Percentiles rank a stretch among this genome's conserved stretches.
Conservation (phyloP, 2,888 invertebrate genomes). For the Xiphydria camelus region DNA sequence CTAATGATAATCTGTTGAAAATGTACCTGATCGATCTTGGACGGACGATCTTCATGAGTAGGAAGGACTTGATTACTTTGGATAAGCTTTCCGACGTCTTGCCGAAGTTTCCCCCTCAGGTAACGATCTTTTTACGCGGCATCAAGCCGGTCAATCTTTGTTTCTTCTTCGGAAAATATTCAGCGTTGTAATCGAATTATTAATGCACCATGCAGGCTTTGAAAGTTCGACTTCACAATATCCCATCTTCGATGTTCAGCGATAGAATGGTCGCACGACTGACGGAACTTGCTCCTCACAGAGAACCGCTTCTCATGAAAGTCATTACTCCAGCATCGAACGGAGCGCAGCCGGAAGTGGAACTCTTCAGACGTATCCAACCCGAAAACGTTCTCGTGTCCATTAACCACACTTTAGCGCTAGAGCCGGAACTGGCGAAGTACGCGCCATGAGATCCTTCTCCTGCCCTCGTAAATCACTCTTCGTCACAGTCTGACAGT, state of each 20-base stretch:
- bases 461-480: no score
- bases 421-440: conserved; percentile 64
- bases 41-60: conserved; percentile 56
- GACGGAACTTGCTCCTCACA: conserved; percentile 60
- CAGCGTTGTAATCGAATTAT: no score
- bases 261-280: conserved; percentile 51
- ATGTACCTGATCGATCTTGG: conserved; percentile 65
- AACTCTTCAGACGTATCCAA: conserved; percentile 71
- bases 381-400: conserved; percentile 68
- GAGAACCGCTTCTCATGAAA: conserved; percentile 64
- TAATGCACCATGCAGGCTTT: conserved; percentile 57
- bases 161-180: neutral
- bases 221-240: conserved; percentile 63
- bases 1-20: conserved; percentile 55
- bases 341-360: conserved; percentile 61
- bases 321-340: conserved; percentile 45
- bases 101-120: conserved; percentile 57
- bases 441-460: no score
- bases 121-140: conserved; percentile 20
- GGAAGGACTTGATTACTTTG: conserved; percentile 55
- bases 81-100: conserved; percentile 56
- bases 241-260: conserved; percentile 60
- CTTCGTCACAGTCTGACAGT: no score
- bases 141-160: neutral
- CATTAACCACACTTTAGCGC: conserved; percentile 70